A percentile compares a stretch with the other conserved stretches of the same genome.
phyloP scores from a whole-genome alignment of 2,797 vertebrate genomes.

The Hephaestus fuliginosus region DNA sequence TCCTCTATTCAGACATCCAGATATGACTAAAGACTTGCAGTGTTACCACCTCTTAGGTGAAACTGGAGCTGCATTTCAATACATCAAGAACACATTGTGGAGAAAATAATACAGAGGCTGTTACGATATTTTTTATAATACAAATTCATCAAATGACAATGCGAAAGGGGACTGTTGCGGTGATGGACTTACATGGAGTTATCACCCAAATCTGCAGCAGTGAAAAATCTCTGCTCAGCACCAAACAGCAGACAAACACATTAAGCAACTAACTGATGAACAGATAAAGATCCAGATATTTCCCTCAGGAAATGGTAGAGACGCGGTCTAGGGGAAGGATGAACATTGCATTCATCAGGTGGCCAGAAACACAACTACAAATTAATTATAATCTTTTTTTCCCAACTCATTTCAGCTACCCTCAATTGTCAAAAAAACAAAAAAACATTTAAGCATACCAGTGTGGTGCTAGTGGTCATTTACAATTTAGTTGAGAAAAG shows the following conservation, averaged over 20 bases:
- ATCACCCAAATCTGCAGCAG: not conserved
- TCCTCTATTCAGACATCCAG: conserved; percentile 60
- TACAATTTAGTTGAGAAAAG: not conserved
- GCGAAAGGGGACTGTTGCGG: not conserved
- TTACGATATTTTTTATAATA: conserved; percentile 9
- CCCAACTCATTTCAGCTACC: not conserved
- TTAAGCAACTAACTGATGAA: no score
- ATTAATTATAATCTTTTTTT: not conserved
- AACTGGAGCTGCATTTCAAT: conserved; percentile 60
- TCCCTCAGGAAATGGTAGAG: not conserved
- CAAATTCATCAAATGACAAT: not conserved
- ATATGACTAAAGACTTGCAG: conserved; percentile 65
- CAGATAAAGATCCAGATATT: no score
- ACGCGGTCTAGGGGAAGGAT: not conserved
- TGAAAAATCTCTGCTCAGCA: no score
- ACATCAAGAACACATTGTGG: not conserved
- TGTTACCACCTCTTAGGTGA: conserved; percentile 52
- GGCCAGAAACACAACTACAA: not conserved
- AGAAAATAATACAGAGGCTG: conserved; percentile 33
- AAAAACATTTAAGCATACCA: not conserved
- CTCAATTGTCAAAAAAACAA: not conserved
- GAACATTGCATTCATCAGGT: not conserved
- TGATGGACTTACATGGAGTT: not conserved
- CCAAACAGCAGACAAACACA: no score
- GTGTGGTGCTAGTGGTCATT: not conserved